Base-by-base conservation (phyloP, 2,113 vertebrate genomes). In the Tautogolabrus adspersus region DNA sequence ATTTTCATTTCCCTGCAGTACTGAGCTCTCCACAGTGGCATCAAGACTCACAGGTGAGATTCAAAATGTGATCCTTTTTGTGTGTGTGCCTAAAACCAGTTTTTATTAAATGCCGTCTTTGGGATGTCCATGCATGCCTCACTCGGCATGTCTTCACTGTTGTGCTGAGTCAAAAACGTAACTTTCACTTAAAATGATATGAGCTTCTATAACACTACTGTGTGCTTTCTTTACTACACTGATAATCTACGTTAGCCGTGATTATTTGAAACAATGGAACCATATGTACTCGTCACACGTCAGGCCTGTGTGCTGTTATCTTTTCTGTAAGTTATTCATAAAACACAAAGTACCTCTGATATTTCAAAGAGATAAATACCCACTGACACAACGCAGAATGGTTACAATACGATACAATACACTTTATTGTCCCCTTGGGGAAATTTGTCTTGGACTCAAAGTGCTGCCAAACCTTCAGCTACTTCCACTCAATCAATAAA, bases 41-140 rank as follows among this genome's bases (percentile, higher is more conserved):
- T 91, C 82, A 57, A 89, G 81, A 66, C 84, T 94, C 77, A 71
- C 37, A 65, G 93, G 94, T 94, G 72, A 73, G 52, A 44, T 8
- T 22, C 11, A 22, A 40, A 38, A 11, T 63, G 65, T 38, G 30
- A 38, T 21, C 38, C 18, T 38, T 46, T 56, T 3, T 42, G 40
- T 11, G 9, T 42, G 8, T 42, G 8, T 42, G 6, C 6, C 40
- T 42, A 10, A 10, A 42, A 11, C 8, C 11, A 2, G 40, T 42
- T 42, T 42, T 42, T 42, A 34, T 34, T 34, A 10, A 42, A 42
- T 42, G 40, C 40, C 38, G 4, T 40, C 38, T 10, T 10, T 9
- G 8, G 38, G 3, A 46, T 13, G 10, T 12, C 44, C 44, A 10
- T 46, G 44, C 13, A 4, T 18, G 11, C 34, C 55, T 7, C 23